Percentiles rank a stretch among this genome's conserved stretches.
Evolutionary conservation across 2,113 vertebrate genomes (phyloP).

Genomic region (Scopus umbretta): DNA sequence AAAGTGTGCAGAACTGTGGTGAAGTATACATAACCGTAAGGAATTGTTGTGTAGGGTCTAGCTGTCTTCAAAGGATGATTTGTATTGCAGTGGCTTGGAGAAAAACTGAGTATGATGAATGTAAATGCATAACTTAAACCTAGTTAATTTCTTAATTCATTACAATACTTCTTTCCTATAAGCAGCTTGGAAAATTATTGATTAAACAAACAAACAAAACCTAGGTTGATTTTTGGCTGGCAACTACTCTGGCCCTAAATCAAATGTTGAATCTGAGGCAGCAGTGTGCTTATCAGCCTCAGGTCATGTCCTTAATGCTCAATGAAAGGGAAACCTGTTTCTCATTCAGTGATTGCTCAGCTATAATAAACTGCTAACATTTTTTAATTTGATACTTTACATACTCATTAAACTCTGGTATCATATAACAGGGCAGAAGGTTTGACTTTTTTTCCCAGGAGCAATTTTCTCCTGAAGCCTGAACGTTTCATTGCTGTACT

Average conservation of each 20-base stretch:
- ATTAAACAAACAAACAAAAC: constrained; percentile 55
- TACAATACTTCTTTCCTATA: constrained; percentile 11
- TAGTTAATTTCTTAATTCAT: constrained; percentile 56
- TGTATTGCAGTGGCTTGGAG: neutral
- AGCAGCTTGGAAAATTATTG: constrained; percentile 48
- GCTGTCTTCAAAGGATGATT: neutral
- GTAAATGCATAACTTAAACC: constrained; percentile 22
- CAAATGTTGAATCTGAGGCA: constrained; percentile 35
- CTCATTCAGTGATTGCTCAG: constrained; percentile 67
- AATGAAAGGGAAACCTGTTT: constrained; percentile 66
- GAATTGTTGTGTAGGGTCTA: neutral
- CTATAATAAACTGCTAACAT: constrained; percentile 64
- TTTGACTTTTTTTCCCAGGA: constrained; percentile 57
- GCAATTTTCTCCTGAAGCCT: constrained; percentile 51
- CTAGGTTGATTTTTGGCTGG: neutral
- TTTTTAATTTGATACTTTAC: constrained; percentile 72
- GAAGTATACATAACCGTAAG: neutral
- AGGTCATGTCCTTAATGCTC: constrained; percentile 66
- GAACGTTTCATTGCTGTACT: constrained; percentile 29
- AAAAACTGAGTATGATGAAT: constrained; percentile 11
- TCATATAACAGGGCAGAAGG: constrained; percentile 48
- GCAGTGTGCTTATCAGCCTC: constrained; percentile 40
- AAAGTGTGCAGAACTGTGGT: neutral
- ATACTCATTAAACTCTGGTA: constrained; percentile 62
- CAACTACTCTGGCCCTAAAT: constrained; percentile 37